phyloP scores from a whole-genome alignment of 2,888 invertebrate genomes.

The Bombylius major region DNA sequence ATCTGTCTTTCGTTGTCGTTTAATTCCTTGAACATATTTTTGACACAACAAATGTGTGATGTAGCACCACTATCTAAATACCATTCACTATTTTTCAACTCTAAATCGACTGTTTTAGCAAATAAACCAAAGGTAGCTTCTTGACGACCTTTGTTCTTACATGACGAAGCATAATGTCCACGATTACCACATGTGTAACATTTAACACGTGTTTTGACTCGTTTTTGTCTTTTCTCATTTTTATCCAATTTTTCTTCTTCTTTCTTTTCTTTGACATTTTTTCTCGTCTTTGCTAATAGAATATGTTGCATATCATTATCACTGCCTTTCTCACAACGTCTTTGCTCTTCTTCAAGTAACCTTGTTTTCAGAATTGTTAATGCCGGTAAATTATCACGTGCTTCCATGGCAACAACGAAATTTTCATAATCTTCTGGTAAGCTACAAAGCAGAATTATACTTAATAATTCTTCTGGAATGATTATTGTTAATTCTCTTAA shows the following conservation, averaged over 20 bases:
- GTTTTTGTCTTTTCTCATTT: too few species aligned
- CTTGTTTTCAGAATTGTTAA: conserved; percentile 4
- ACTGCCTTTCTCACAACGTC: not conserved
- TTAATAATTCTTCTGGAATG: conserved; percentile 5
- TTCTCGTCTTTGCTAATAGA: not conserved
- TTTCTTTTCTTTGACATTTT: not conserved
- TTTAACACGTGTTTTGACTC: too few species aligned
- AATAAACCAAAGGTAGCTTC: too few species aligned
- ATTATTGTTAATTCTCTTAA: not conserved
- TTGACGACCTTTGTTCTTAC: too few species aligned
- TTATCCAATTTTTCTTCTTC: not conserved
- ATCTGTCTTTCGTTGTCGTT: not conserved
- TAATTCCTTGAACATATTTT: not conserved
- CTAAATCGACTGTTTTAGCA: too few species aligned
- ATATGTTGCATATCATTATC: not conserved
- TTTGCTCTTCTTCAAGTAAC: conserved; percentile 6
- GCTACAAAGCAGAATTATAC: conserved; percentile 6
- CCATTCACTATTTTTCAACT: too few species aligned
- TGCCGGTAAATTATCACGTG: conserved; percentile 9
- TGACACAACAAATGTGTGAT: not conserved
- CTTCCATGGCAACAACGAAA: conserved; percentile 10
- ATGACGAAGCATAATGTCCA: too few species aligned
- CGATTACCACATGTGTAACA: too few species aligned
- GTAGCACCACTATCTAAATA: not conserved
- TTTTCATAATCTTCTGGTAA: conserved; percentile 2